Conservation (phyloP, 2,113 vertebrate genomes). For the Tychaedon coryphoeus region DNA sequence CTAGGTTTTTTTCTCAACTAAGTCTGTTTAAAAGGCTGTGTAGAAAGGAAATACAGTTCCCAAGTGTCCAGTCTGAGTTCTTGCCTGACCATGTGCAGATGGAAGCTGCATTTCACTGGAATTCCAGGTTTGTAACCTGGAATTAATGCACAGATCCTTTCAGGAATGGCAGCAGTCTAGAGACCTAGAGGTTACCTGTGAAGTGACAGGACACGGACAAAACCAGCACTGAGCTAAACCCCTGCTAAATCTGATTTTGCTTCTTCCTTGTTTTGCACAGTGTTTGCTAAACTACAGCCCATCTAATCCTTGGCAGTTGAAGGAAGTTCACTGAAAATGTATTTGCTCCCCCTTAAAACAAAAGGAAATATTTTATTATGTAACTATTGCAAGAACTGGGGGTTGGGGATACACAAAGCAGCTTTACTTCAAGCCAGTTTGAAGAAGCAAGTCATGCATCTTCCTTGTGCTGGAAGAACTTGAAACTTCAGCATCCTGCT, state of each 20-base stretch:
- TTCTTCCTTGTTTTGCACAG: neutral
- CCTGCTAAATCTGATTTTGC: neutral
- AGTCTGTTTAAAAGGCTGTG: neutral
- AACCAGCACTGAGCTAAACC: neutral
- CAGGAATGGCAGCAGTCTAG: neutral
- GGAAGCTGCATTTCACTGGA: neutral
- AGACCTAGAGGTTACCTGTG: neutral
- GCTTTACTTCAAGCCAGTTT: neutral
- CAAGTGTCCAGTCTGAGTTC: neutral
- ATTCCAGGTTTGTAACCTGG: neutral
- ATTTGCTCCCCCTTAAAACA: neutral
- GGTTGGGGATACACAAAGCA: neutral
- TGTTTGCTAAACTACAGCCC: neutral
- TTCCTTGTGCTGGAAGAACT: neutral
- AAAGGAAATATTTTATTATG: neutral
- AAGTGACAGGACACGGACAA: neutral
- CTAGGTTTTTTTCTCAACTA: neutral
- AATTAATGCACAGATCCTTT: neutral
- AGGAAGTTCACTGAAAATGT: neutral
- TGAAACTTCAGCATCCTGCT: neutral
- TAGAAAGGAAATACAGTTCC: neutral
- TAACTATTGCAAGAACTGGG: neutral
- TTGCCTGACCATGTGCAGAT: neutral
- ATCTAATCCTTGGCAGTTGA: neutral
- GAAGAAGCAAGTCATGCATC: neutral